Base-by-base conservation (phyloP, 2,797 vertebrate genomes). In the Pyrocephalus nanus region DNA sequence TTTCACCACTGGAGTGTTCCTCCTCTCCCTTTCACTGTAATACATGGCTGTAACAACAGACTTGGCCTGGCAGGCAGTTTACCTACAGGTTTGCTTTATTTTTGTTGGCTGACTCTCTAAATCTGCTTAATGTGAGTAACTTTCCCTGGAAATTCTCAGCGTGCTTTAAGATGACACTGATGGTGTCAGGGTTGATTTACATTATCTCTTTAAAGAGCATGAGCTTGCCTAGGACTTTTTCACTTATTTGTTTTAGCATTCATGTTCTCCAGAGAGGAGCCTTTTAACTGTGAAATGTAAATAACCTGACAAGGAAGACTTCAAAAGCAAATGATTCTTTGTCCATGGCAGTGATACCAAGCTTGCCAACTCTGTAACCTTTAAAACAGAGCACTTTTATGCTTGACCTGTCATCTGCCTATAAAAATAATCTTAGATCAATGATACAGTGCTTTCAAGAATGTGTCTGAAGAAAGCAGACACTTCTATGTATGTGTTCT, bases 321-420 rank as follows among this genome's bases (percentile, higher is more conserved):
- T 97, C 96, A 98, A 96, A 98, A 93, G 79, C 88, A 96, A 73
- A 62, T 26, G 47, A 77, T 93, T 97, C 83, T 87, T 92, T 82
- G 87, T 92, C 91, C 58, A 18, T 90, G 93, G 67, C 83, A 95
- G 62, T 55, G 67, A 96, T 90, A 89, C 72, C 81, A 51, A 50
- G 93, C 96, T 95, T 96, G 94, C 94, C 90, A 96, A 69, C 80
- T 93, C 90, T 2, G 12, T 98, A 95, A 96, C 97, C 97, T 98
- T 97, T 96, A 79, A 82, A 87, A 86, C 70, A 91, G 83, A 80
- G 80, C 89, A 70, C 70, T 86, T 93, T 94, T 95, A 71, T 95
- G 88, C 95, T 90, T 96, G 93, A 94, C 77, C 95, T 97, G 88
- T 96, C 94, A 92, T 71, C 94, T 92, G 62, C 86, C 86, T 96